Evolutionary conservation across 2,797 vertebrate genomes (phyloP), one percentile per base, ranked within the genome.

Genomic region (Muscicapa striata): DNA sequence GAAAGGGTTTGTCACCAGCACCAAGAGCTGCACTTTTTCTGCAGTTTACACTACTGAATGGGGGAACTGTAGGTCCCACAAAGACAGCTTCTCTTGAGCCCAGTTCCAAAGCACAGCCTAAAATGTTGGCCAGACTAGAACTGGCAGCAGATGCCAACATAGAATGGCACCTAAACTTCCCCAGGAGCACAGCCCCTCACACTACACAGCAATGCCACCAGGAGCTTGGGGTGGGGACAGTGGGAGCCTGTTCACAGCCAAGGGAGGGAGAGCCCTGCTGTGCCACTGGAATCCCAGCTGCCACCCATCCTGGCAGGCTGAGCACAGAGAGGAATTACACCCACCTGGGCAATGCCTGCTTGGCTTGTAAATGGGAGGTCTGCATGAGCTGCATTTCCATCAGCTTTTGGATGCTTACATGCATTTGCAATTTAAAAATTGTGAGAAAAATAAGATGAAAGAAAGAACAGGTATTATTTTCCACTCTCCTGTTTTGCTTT

Each of bases 191-290:
- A 68, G 41, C 19, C 15, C 10, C 11, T n/a, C 62, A 4, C 10
- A 3, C 9, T 2, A 2, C 2, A 5, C 26, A 62, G 77, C 63
- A 43, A 17, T 13, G 66, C 38, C 73, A 38, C 15, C 34, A 24
- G 6, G 19, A 55, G 55, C 38, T 32, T 1, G 3, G 29, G 30
- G 2, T 29, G 6, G 18, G 11, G 16, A 2, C 6, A 2, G 38
- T 8, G 45, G 30, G 15, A 27, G 13, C 2, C 27, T 15, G 15
- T 1, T 49, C 3, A 13, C 5, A 40, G 58, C 30, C 0, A 0
- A 43, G 23, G 8, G 9, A 80, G 21, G 2, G 26, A 45, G 41
- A 21, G 54, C 21, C 38, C 79, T 21, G 1, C 2, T 14, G 2
- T 4, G 57, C 21, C 90, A 18, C 57, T 11, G 19, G 40, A 51